A percentile compares a stretch with the other conserved stretches of the same genome.
Conservation (phyloP, 2,797 vertebrate species). For the Cirrhinus molitorella region DNA sequence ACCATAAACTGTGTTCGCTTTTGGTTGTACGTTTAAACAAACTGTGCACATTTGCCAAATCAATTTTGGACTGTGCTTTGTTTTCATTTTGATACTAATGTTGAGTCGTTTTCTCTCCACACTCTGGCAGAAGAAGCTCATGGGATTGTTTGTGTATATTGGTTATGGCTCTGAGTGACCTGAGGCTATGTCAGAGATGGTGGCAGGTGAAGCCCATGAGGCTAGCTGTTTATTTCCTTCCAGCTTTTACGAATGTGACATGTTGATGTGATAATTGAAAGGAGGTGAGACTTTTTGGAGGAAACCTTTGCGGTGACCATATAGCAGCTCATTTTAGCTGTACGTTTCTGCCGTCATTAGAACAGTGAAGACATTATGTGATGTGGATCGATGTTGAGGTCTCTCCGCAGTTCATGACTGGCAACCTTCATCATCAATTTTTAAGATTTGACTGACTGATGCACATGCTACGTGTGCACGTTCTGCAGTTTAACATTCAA, state of each 20-base stretch:
- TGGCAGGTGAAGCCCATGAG: slow-evolving; percentile 47
- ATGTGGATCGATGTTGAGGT: slow-evolving; percentile 3
- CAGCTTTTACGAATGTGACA: slow-evolving; percentile 16
- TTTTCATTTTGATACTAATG: neutral
- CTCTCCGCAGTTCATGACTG: neutral
- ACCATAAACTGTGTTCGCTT: neutral
- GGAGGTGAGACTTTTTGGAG: slow-evolving; percentile 4
- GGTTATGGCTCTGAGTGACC: slow-evolving; percentile 17
- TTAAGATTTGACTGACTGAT: slow-evolving; percentile 8
- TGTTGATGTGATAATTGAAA: slow-evolving; percentile 32
- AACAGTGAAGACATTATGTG: slow-evolving; percentile 18
- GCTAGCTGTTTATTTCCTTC: slow-evolving; percentile 21
- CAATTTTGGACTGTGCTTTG: neutral
- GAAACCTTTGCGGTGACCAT: neutral
- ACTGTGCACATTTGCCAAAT: slow-evolving; percentile 4
- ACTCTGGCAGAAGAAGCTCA: neutral
- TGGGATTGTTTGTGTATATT: slow-evolving; percentile 20
- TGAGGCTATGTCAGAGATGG: slow-evolving; percentile 23
- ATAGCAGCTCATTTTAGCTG: neutral
- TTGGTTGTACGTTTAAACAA: neutral
- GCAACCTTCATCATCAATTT: slow-evolving; percentile 8
- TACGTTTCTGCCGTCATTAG: slow-evolving; percentile 3
- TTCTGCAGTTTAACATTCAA: slow-evolving; percentile 26
- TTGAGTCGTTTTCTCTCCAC: neutral
- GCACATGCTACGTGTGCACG: neutral